Base-by-base conservation (phyloP, 2,113 vertebrate genomes). In the Python bivittatus region DNA sequence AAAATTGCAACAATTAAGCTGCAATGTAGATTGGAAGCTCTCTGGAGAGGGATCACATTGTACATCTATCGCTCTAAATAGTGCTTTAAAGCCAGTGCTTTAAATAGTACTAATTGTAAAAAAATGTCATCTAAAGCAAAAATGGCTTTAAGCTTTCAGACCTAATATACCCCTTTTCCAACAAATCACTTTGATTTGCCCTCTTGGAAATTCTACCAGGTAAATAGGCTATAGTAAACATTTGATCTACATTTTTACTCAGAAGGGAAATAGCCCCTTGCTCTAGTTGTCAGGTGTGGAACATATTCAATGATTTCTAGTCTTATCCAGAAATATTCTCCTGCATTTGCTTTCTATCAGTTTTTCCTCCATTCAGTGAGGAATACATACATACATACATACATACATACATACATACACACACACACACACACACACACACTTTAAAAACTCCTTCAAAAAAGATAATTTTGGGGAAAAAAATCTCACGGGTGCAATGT, bases 1-100 rank as follows among this genome's bases (percentile, higher is more conserved):
- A 84, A 92, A 72, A 52, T 17, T 52, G 42, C 56, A 88, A 92
- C 86, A 84, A 88, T 92, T 88, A 88, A 83, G 48, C 68, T 52
- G 53, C 25, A 92, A 83, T 48, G 38, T 60, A 60, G 20, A 25
- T 20, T 72, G 52, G 53, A 88, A 88, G 27, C 48, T 29, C 42
- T 88, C 22, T 42, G 23, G 0, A 11, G 33, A 84, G 20, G 3
- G 23, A 86, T 29, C 86, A 88, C 15, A 1, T 44, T 83, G 17
- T 42, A 79, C 53, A 79, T 57, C 48, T 1, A 54, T 23, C 57
- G 15, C n/a, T 88, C 64, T 86, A 91, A 86, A 72, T 53, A 87
- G 58, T 15, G 54, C 6, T 91, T 79, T 33, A 85, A 85, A 91
- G 1, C 23, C 6, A 38, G 11, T 79, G 15, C 13, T 88, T 86